These are phyloP conservation scores for Callospermophilus lateralis DNA, from an alignment of 2,113 vertebrate species.

Conservation along the genomic window DNA sequence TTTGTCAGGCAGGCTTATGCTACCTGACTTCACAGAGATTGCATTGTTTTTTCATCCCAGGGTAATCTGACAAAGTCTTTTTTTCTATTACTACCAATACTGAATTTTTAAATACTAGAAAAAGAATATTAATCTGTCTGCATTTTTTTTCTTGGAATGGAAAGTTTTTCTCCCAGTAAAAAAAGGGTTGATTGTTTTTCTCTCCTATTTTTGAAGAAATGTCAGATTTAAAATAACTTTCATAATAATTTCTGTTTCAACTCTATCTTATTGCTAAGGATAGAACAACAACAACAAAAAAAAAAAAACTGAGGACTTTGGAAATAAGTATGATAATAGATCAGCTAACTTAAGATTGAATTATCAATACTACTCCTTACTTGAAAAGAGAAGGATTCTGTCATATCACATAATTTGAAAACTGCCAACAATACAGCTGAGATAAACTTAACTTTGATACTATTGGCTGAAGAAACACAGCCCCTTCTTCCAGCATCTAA, in stretches of 20 bases:
- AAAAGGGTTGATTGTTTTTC: background rate
- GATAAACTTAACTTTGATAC: background rate
- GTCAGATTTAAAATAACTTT: background rate
- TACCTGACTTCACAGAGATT: constrained; percentile 35
- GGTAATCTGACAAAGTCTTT: background rate
- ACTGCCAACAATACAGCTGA: background rate
- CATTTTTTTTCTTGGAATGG: background rate
- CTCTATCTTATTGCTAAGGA: background rate
- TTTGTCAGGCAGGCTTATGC: constrained; percentile 29
- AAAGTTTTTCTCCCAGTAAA: background rate
- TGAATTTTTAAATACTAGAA: background rate
- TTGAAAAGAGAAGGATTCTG: background rate
- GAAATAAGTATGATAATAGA: background rate
- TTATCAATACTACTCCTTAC: background rate
- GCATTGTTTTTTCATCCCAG: background rate
- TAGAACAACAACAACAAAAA: background rate
- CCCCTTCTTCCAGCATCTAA: background rate
- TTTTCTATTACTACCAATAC: background rate
- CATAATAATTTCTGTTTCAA: background rate
- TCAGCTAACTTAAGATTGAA: background rate
- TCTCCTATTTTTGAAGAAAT: background rate
- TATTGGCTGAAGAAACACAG: background rate
- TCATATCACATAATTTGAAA: background rate
- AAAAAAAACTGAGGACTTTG: background rate
- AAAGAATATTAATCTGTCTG: background rate